A percentile compares a stretch with the other conserved stretches of the same genome.
These are phyloP conservation scores for Hydropsyche tenuis DNA, from an alignment of 1,140 invertebrate genomes.

Conservation along the genomic window DNA sequence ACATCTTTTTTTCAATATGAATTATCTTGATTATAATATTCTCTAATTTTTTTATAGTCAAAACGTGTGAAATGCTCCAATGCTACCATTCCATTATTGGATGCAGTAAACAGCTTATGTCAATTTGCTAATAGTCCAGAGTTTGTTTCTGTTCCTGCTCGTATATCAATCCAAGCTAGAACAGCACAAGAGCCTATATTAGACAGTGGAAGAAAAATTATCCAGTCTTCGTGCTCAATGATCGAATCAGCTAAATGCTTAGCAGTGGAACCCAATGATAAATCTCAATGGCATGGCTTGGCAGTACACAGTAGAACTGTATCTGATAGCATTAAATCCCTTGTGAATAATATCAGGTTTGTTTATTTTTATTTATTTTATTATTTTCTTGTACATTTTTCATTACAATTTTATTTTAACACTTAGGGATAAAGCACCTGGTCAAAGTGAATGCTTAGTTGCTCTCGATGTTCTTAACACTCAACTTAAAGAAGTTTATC, in stretches of 20 bases:
- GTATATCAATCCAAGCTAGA: slow-evolving; percentile 81
- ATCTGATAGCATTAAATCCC: slow-evolving; percentile 93
- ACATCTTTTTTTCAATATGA: neutral
- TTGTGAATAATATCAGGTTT: slow-evolving; percentile 87
- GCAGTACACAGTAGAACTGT: slow-evolving; percentile 94
- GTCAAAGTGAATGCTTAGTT: slow-evolving; percentile 90
- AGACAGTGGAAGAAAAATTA: slow-evolving; percentile 71
- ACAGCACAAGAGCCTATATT: slow-evolving; percentile 88
- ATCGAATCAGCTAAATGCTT: slow-evolving; percentile 89
- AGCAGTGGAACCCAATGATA: slow-evolving; percentile 88
- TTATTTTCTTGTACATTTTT: neutral
- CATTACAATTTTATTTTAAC: slow-evolving; percentile 20
- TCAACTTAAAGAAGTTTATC: slow-evolving; percentile 83
- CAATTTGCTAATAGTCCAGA: slow-evolving; percentile 93
- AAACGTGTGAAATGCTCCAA: slow-evolving; percentile 77
- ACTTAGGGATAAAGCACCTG: slow-evolving; percentile 95
- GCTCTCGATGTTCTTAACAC: slow-evolving; percentile 81
- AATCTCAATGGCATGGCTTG: slow-evolving; percentile 90
- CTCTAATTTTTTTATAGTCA: slow-evolving; percentile 45
- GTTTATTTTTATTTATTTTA: slow-evolving; percentile 37
- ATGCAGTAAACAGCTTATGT: slow-evolving; percentile 92
- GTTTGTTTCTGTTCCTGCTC: slow-evolving; percentile 90
- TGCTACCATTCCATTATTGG: slow-evolving; percentile 85
- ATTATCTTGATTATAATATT: slow-evolving; percentile 17
- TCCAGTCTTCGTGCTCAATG: slow-evolving; percentile 88